Base-by-base conservation (phyloP, 2,888 invertebrate species). In the Microctonus aethiopoides region DNA sequence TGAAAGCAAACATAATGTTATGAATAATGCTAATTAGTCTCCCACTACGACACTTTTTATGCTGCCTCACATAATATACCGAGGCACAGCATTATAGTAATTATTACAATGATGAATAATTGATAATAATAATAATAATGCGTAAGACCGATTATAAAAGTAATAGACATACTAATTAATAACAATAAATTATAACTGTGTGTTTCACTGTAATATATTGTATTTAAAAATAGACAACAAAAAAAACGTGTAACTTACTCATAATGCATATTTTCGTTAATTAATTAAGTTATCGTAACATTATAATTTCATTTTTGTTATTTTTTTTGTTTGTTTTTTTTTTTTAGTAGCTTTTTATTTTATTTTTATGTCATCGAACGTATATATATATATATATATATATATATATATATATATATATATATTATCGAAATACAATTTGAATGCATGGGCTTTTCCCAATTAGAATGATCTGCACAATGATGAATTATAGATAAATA, bases 121-220 rank as follows among this genome's bases (percentile, higher is more conserved):
- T 70, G 61, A 73, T 76, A 75, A 78, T 79, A 78, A 77, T 72
- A 73, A 76, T 79, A 79, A 83, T 73, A 76, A 75, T 70, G 68
- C 65, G 68, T 75, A 77, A 75, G 75, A 73, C 73, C 64, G 71
- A 73, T 70, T 61, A 75, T 70, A 72, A 68, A 74, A 74, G 67
- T 72, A 80, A 79, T 83, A 83, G 83, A 81, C 78, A 82, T 83
- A 83, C 81, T 83, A 69, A 84, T 83, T 83, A 83, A 84, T 83
- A 84, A 84, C 84, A 82, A 81, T 84, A 83, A 83, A 83, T 84
- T 84, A 83, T 84, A 84, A 84, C 78, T 84, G 84, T 85, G 85
- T 85, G 85, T 86, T 84, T 86, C 84, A 83, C 84, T 86, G 86
- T 86, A 86, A 84, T 85, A 86, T 85, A 85, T 84, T 85, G 85